phyloP scores from a whole-genome alignment of 2,888 invertebrate genomes.

The Notodonta ziczac region DNA sequence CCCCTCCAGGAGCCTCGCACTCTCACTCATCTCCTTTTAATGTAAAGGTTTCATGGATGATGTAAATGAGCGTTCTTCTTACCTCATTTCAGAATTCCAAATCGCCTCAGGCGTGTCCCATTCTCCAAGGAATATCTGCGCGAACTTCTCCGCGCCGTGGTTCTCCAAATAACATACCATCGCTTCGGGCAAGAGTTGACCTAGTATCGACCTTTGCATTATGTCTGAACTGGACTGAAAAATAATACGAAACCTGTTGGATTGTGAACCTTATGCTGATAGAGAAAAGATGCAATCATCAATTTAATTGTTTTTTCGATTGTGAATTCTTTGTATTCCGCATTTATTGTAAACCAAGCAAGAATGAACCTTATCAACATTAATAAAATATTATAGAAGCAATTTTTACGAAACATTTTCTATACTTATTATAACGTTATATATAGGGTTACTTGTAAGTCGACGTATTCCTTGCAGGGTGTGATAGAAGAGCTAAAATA shows the following conservation, averaged over 20 bases:
- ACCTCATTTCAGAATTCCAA: slow-evolving; percentile 99
- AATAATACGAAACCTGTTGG: not conserved
- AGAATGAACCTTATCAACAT: not conserved
- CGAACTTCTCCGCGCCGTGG: slow-evolving; percentile 99
- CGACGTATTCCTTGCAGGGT: too few relatives aligned
- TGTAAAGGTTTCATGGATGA: too few relatives aligned
- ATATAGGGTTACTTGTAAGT: too few relatives aligned
- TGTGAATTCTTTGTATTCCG: too few relatives aligned
- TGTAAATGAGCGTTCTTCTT: slow-evolving; percentile 5
- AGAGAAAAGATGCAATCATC: not conserved
- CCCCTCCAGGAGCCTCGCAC: too few relatives aligned
- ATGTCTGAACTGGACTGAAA: slow-evolving; percentile 88
- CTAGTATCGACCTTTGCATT: slow-evolving; percentile 96
- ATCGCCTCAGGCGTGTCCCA: slow-evolving; percentile 99
- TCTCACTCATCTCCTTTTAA: too few relatives aligned
- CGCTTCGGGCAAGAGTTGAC: slow-evolving; percentile 98
- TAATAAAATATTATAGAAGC: not conserved
- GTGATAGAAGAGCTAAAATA: too few relatives aligned
- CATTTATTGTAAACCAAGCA: not conserved
- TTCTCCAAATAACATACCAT: slow-evolving; percentile 99
- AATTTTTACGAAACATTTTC: too few relatives aligned
- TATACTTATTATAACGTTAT: too few relatives aligned
- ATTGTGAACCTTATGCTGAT: not conserved
- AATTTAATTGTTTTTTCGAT: too few relatives aligned
- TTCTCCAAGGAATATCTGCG: slow-evolving; percentile 98